These are phyloP conservation scores for Gadus chalcogrammus DNA, from an alignment of 2,113 vertebrate genomes.

Conservation along the genomic window DNA sequence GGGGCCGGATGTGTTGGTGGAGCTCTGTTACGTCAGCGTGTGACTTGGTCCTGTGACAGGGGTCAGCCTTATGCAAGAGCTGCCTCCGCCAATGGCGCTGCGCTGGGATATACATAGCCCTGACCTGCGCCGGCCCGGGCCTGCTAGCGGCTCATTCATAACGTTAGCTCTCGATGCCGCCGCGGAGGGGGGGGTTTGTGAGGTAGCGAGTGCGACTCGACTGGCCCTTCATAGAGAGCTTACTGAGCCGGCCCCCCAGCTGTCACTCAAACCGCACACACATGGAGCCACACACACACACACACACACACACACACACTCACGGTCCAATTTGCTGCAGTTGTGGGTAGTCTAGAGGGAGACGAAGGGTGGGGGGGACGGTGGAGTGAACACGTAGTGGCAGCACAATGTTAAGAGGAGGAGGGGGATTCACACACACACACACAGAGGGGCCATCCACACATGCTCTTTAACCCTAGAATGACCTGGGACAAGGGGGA, in stretches of 20 bases:
- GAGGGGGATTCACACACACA: conserved; percentile 7
- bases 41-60: too few relatives aligned
- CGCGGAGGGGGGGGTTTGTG: neutral
- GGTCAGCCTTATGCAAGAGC: too few relatives aligned
- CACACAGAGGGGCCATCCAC: conserved; percentile 4
- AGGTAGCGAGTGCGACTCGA: neutral
- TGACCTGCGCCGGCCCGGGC: too few relatives aligned
- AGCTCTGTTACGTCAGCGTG: too few relatives aligned
- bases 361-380: neutral
- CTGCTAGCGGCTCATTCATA: too few relatives aligned
- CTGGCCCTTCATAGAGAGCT: neutral
- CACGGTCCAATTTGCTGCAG: conserved; percentile 22
- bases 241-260: neutral
- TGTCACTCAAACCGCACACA: neutral
- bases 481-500: conserved; percentile 12
- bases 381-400: neutral
- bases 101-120: too few relatives aligned
- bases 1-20: too few relatives aligned
- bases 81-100: too few relatives aligned
- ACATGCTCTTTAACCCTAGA: conserved; percentile 40
- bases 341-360: conserved; percentile 10
- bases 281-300: conserved; percentile 15
- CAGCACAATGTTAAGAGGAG: neutral
- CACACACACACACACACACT: conserved; percentile 17
- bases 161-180: too few relatives aligned